Percentiles rank a stretch among this genome's conserved stretches.
These are phyloP conservation scores for Phrynocephalus forsythii DNA, from an alignment of 2,797 vertebrate species.

Conservation along the genomic window DNA sequence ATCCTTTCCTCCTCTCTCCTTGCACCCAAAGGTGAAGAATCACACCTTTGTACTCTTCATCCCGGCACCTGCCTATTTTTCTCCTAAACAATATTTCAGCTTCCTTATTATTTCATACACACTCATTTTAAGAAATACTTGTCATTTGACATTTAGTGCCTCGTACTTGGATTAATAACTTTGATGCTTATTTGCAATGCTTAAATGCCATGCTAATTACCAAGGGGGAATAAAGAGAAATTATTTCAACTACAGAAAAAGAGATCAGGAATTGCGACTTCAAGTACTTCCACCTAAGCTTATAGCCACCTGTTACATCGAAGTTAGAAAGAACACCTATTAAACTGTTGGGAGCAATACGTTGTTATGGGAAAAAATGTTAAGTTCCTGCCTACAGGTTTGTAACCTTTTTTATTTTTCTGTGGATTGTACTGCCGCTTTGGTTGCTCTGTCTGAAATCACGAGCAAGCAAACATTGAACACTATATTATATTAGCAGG, in stretches of 20 bases:
- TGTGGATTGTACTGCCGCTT: background rate
- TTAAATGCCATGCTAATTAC: slow-evolving; percentile 58
- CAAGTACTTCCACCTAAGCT: background rate
- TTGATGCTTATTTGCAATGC: slow-evolving; percentile 75
- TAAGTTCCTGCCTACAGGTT: background rate
- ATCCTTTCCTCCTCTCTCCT: too few species aligned
- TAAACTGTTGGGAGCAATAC: background rate
- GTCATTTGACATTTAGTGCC: slow-evolving; percentile 82
- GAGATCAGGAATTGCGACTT: slow-evolving; percentile 1
- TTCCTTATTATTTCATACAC: slow-evolving; percentile 72
- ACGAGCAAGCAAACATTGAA: too few species aligned
- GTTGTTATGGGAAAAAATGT: background rate
- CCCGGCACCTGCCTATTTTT: background rate
- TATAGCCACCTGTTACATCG: too few species aligned
- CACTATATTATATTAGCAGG: background rate
- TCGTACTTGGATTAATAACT: slow-evolving; percentile 79
- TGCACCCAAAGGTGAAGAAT: too few species aligned
- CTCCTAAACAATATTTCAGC: background rate
- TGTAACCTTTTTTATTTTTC: background rate
- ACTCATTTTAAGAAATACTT: slow-evolving; percentile 82
- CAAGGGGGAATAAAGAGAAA: background rate
- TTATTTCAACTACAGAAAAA: background rate
- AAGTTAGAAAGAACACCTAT: background rate
- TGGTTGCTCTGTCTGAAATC: background rate
- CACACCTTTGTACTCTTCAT: too few species aligned